These are phyloP conservation scores for Sebastolobus altivelis DNA, from an alignment of 2,797 vertebrate genomes.

Conservation along the genomic window DNA sequence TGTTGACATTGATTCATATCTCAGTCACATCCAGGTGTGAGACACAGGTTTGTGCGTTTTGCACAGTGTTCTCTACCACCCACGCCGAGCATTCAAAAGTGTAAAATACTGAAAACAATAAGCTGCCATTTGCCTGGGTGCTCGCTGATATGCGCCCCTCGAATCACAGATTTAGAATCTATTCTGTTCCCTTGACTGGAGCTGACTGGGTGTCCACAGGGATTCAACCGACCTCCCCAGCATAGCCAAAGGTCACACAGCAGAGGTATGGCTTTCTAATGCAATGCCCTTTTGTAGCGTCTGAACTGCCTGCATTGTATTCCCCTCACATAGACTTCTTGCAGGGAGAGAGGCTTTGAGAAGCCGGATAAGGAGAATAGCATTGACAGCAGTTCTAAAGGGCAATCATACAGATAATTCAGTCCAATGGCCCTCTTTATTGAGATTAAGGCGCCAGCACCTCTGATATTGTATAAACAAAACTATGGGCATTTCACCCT, in stretches of 20 bases:
- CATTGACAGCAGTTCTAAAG: conserved; percentile 83
- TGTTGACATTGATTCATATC: conserved; percentile 31
- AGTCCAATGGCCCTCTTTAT: conserved; percentile 80
- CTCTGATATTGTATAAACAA: conserved; percentile 82
- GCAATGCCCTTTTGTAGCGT: conserved; percentile 82
- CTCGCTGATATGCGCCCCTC: conserved; percentile 50
- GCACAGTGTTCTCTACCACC: conserved; percentile 47
- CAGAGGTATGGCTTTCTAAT: conserved; percentile 84
- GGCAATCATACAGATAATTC: conserved; percentile 84
- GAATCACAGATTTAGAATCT: conserved; percentile 75
- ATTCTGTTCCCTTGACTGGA: conserved; percentile 75
- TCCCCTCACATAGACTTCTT: conserved; percentile 79
- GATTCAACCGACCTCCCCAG: conserved; percentile 78
- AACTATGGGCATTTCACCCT: conserved; percentile 73
- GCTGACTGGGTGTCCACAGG: conserved; percentile 74
- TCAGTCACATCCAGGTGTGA: conserved; percentile 31
- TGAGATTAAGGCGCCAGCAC: conserved; percentile 75
- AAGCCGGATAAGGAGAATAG: conserved; percentile 79
- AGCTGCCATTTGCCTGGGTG: conserved; percentile 70
- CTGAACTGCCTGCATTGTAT: conserved; percentile 80
- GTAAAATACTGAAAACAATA: conserved; percentile 70
- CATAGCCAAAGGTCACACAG: conserved; percentile 83
- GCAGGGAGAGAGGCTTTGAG: conserved; percentile 75
- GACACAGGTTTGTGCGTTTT: conserved; percentile 35
- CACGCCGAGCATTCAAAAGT: conserved; percentile 46